Percentiles rank a stretch among this genome's conserved stretches.
Evolutionary conservation across 2,113 vertebrate genomes (phyloP).

Genomic region (Oryzias curvinotus): DNA sequence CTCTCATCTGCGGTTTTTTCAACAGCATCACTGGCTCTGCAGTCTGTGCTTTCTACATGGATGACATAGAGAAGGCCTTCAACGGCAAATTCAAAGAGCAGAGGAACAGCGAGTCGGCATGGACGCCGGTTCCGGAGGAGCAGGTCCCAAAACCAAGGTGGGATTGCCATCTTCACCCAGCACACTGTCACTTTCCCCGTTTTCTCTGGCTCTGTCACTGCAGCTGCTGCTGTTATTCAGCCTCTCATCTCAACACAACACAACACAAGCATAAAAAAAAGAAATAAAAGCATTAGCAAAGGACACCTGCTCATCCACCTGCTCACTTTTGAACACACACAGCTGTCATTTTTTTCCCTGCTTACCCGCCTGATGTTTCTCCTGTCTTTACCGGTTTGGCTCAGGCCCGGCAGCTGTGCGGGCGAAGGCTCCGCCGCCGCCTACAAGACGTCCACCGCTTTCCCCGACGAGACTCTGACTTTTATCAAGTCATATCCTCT

Average conservation of each 20-base stretch:
- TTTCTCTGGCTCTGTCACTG: constrained; percentile 15
- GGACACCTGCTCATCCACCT: constrained; percentile 46
- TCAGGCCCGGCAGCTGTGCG: constrained; percentile 89
- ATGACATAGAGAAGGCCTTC: constrained; percentile 90
- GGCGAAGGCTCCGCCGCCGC: constrained; percentile 79
- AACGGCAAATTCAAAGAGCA: constrained; percentile 91
- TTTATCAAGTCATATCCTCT: constrained; percentile 96
- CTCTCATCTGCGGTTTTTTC: neutral
- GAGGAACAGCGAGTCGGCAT: constrained; percentile 83
- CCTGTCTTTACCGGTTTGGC: neutral
- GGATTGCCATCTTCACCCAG: constrained; percentile 19
- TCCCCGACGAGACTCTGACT: constrained; percentile 88
- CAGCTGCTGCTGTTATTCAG: constrained; percentile 49
- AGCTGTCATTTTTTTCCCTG: constrained; percentile 42
- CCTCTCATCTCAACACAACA: constrained; percentile 4
- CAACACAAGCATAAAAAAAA: constrained; percentile 2
- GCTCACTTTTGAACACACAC: constrained; percentile 30
- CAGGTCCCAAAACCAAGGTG: constrained; percentile 90
- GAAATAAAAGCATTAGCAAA: constrained; percentile 14
- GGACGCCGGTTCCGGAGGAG: constrained; percentile 89
- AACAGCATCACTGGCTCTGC: constrained; percentile 93
- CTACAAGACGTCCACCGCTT: constrained; percentile 83
- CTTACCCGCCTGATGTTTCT: constrained; percentile 2
- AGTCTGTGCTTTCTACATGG: constrained; percentile 94
- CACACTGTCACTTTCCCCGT: constrained; percentile 29